Evolutionary conservation across 2,888 invertebrate genomes (phyloP), one percentile per base, ranked within the genome.

Genomic region (Chydorus sphaericus): DNA sequence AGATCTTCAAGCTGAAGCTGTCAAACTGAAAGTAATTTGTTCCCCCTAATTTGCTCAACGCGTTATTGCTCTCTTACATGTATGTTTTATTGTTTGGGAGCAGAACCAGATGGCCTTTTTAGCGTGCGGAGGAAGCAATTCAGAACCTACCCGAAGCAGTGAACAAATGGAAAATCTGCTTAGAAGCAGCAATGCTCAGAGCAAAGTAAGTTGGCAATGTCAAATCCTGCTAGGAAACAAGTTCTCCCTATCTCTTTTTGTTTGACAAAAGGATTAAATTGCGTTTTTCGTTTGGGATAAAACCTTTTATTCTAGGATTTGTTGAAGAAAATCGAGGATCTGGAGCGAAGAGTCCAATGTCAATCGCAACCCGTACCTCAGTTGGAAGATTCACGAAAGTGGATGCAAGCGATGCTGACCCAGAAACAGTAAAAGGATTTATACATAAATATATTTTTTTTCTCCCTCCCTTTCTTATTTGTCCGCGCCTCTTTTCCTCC

Each of bases 1-100:
- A 37, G 31, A 31, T n/a, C 33, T 52, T 10, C 52, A 52, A 23
- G 36, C 52, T n/a, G 33, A 52, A 36, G 36, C 23, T n/a, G 52
- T 52, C 20, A 52, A 52, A 26, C 31, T 52, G 2, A 52, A 52
- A 26, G 52, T 36, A 36, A 18, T 8, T 11, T 48, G 2, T 33
- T 33, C 8, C 14, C 8, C 14, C n/a, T n/a, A n/a, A n/a, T n/a
- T n/a, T n/a, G n/a, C n/a, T n/a, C n/a, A n/a, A n/a, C n/a, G n/a
- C n/a, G n/a, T n/a, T n/a, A n/a, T n/a, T n/a, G n/a, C n/a, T n/a
- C n/a, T n/a, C n/a, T n/a, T n/a, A n/a, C n/a, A n/a, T n/a, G n/a
- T n/a, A n/a, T n/a, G n/a, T n/a, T n/a, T n/a, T n/a, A n/a, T n/a
- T n/a, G n/a, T n/a, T n/a, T n/a, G n/a, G n/a, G n/a, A 10, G 33